Conservation (phyloP, 64 coral and sea anemone genomes). For the Actinia equina region DNA sequence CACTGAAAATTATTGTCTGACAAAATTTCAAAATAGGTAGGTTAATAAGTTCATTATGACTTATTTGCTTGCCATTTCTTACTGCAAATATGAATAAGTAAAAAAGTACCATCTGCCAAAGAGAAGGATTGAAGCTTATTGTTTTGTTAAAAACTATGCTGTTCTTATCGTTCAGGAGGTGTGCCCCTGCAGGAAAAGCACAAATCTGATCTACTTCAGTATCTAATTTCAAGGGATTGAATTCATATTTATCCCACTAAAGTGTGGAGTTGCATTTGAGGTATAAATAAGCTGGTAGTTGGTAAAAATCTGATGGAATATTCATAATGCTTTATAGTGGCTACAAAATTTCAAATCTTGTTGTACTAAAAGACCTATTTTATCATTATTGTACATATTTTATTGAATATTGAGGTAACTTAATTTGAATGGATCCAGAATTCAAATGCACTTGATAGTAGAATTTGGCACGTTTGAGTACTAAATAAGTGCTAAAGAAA, state of each 20-base stretch:
- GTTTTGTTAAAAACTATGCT: background rate
- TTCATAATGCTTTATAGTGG: background rate
- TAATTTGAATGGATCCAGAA: background rate
- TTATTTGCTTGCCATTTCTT: background rate
- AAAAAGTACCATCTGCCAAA: background rate
- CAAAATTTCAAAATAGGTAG: background rate
- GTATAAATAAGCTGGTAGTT: background rate
- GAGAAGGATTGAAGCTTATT: background rate
- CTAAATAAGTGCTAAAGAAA: too few relatives aligned
- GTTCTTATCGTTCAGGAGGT: background rate
- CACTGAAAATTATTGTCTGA: background rate
- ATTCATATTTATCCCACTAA: background rate
- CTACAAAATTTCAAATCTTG: background rate
- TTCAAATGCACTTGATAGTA: background rate
- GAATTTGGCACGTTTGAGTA: background rate
- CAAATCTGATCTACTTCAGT: background rate
- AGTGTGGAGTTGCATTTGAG: background rate
- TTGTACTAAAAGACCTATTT: background rate
- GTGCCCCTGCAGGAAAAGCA: background rate
- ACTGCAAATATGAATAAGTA: background rate
- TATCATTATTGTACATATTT: background rate
- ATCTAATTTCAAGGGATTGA: background rate
- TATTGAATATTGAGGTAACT: background rate
- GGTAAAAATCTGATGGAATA: background rate
- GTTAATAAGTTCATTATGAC: background rate